Conservation (phyloP, 2,888 invertebrate species). For the Nemapogon koenigi region DNA sequence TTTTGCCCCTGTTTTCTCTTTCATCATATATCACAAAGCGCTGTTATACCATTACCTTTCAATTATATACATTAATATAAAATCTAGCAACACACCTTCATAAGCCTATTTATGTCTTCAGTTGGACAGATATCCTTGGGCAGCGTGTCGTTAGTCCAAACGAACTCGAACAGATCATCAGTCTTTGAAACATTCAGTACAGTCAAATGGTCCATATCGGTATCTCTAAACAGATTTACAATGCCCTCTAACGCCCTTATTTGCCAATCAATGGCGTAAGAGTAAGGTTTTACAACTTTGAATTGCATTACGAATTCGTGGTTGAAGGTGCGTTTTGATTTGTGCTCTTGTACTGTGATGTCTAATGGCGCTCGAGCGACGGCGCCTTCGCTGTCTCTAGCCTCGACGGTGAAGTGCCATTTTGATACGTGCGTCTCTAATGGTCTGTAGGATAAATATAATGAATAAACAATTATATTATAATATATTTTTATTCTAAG, state of each 20-base stretch:
- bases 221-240: constrained; percentile 63
- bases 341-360: constrained; percentile 83
- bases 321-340: constrained; percentile 77
- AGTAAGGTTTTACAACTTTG: constrained; percentile 49
- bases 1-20: no score
- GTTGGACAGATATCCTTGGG: constrained; percentile 81
- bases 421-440: constrained; percentile 81
- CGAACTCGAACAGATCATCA: constrained; percentile 70
- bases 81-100: constrained; percentile 68
- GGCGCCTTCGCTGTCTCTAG: constrained; percentile 79
- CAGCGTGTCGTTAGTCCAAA: constrained; percentile 87
- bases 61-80: no score
- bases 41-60: no score
- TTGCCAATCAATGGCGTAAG: constrained; percentile 80
- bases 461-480: no score
- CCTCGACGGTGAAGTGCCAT: constrained; percentile 82
- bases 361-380: constrained; percentile 76
- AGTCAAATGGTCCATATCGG: constrained; percentile 71
- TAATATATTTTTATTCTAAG: no score
- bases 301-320: constrained; percentile 81
- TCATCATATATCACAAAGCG: no score
- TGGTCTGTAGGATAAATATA: constrained; percentile 67
- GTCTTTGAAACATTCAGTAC: constrained; percentile 70
- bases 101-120: constrained; percentile 72
- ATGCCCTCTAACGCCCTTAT: constrained; percentile 69